Conservation (phyloP, 1,140 invertebrate genomes). For the Delia radicum region DNA sequence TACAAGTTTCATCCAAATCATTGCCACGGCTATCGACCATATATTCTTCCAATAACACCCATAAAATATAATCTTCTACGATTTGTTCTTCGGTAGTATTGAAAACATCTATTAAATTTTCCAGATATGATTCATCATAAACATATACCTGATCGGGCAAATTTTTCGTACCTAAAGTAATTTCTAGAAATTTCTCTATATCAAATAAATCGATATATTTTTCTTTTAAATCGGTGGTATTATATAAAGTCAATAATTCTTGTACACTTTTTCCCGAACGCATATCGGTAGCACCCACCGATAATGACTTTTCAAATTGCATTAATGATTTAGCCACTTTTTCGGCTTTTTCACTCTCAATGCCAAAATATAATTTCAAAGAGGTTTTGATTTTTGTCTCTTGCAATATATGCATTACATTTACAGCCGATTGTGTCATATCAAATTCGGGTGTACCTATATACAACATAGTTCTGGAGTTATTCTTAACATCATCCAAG, state of each 20-base stretch:
- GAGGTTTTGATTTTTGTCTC: background rate
- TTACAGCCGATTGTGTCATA: background rate
- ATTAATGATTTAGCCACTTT: constrained; percentile 26
- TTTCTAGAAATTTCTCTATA: background rate
- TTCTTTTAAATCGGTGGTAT: constrained; percentile 19
- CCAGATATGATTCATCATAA: constrained; percentile 27
- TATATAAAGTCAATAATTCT: constrained; percentile 29
- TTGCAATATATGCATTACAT: background rate
- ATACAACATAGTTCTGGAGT: constrained; percentile 34
- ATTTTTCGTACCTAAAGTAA: background rate
- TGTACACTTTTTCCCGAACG: background rate
- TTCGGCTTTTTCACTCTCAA: constrained; percentile 27
- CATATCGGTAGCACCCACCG: background rate
- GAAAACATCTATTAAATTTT: constrained; percentile 9
- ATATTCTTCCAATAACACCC: constrained; percentile 37
- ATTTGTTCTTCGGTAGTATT: background rate
- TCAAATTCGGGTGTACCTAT: constrained; percentile 30
- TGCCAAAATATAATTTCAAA: constrained; percentile 31
- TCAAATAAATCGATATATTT: background rate
- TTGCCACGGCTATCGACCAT: constrained; percentile 6
- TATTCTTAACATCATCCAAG: constrained; percentile 37
- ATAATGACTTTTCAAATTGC: constrained; percentile 24
- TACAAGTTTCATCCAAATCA: constrained; percentile 28
- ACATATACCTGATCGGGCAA: constrained; percentile 36
- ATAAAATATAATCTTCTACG: constrained; percentile 6